Evolutionary conservation across 23 tunicate genomes (phyloP).

Genomic region (Halocynthia aurantium): DNA sequence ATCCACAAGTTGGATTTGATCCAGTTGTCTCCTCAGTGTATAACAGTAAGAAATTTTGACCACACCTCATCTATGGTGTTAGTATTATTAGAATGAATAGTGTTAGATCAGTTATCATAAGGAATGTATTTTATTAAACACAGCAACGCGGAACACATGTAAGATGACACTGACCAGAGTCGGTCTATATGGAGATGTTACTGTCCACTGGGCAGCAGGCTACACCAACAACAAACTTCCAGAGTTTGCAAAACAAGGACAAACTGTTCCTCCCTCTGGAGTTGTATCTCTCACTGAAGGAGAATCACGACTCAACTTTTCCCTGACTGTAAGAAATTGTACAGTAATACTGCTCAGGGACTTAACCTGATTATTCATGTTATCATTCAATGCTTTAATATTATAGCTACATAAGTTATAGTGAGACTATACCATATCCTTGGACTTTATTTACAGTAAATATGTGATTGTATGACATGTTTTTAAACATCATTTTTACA

Average conservation of each 20-base stretch:
- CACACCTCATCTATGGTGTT: neutral
- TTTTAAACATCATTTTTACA: no score
- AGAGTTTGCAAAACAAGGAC: slow-evolving; percentile 29
- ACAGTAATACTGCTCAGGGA: no score
- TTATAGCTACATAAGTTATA: no score
- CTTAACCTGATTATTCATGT: no score
- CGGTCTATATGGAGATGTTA: slow-evolving; percentile 62
- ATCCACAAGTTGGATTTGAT: slow-evolving; percentile 59
- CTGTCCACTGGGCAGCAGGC: slow-evolving; percentile 47
- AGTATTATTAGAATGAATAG: neutral
- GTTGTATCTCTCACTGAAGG: slow-evolving; percentile 20
- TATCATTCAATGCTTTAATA: no score
- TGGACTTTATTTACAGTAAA: no score
- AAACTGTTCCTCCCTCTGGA: slow-evolving; percentile 42
- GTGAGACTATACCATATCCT: no score
- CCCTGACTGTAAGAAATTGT: slow-evolving; percentile 26
- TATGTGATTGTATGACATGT: no score
- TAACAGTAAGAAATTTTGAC: slow-evolving; percentile 37
- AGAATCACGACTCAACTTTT: slow-evolving; percentile 21
- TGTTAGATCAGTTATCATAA: neutral
- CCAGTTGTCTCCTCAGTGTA: slow-evolving; percentile 34
- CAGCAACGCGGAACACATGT: slow-evolving; percentile 33
- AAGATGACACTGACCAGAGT: slow-evolving; percentile 36
- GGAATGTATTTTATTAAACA: neutral
- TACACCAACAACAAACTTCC: slow-evolving; percentile 26